Evolutionary conservation across 2,888 invertebrate species (phyloP).

Genomic region (Drosophila paucipuncta): DNA sequence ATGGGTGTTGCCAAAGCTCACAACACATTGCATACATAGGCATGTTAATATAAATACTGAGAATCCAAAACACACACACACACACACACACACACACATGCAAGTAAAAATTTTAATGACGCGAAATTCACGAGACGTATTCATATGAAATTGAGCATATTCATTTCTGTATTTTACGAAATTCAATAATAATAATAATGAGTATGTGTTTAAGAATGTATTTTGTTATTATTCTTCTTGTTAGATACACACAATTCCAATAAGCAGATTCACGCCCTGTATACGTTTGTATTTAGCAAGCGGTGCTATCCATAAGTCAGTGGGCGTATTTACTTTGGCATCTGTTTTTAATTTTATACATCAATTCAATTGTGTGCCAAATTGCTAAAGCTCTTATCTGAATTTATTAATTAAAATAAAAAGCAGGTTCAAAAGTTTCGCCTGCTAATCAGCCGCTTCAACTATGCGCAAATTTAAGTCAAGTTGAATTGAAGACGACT

Average conservation of each 20-base stretch:
- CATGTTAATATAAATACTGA: not conserved
- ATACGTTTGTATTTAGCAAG: not conserved
- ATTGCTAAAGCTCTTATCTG: not conserved
- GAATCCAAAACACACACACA: not conserved
- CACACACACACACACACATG: not conserved
- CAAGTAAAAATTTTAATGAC: not conserved
- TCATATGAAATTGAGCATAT: not conserved
- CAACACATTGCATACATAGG: not conserved
- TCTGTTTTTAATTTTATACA: not conserved
- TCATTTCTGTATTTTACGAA: not conserved
- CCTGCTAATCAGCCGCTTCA: slow-evolving; percentile 55
- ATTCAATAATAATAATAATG: not conserved
- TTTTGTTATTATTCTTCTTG: not conserved
- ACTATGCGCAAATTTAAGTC: slow-evolving; percentile 71
- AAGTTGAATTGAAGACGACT: not conserved
- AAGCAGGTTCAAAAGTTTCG: slow-evolving; percentile 66
- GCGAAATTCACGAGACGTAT: not conserved
- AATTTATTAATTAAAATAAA: not conserved
- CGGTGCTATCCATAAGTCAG: not conserved
- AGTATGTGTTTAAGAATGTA: not conserved
- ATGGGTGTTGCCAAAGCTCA: not conserved
- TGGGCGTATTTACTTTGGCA: not conserved
- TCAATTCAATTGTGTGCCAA: not conserved
- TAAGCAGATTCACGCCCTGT: not conserved
- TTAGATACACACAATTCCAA: not conserved